Percentiles rank a stretch among this genome's conserved stretches.
phyloP scores from a whole-genome alignment of 2,797 vertebrate species.

The Cyclopterus lumpus region DNA sequence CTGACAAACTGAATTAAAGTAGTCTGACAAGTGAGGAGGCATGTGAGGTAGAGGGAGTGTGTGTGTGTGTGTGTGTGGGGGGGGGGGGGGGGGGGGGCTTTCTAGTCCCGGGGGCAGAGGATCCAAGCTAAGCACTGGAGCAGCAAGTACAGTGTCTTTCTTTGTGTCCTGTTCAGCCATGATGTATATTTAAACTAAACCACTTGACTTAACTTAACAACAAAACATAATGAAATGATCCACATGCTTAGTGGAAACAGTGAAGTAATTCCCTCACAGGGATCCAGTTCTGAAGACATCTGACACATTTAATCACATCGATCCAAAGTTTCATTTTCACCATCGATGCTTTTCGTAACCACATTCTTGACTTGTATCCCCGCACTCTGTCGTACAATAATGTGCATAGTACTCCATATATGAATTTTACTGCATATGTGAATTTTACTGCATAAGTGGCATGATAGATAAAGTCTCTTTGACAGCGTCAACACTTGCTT shows the following conservation, averaged over 20 bases:
- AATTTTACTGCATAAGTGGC: conserved; percentile 1
- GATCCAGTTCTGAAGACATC: neutral
- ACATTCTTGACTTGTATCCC: neutral
- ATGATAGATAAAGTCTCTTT: conserved; percentile 12
- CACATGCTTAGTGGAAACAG: neutral
- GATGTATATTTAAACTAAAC: conserved; percentile 5
- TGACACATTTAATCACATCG: conserved; percentile 8
- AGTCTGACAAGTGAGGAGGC: conserved; percentile 63
- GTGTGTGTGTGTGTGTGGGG: neutral
- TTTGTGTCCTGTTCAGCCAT: conserved; percentile 15
- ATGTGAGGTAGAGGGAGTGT: conserved; percentile 33
- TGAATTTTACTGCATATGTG: too few species aligned
- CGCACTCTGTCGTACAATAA: neutral
- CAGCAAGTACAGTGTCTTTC: conserved; percentile 52
- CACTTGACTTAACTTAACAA: neutral
- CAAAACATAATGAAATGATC: conserved; percentile 7
- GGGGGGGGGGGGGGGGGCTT: neutral
- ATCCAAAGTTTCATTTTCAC: neutral
- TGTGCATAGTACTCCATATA: too few species aligned
- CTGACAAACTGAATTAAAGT: conserved; percentile 70
- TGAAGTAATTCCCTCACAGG: neutral
- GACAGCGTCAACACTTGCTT: neutral
- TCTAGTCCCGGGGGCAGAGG: conserved; percentile 39
- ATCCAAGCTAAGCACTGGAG: conserved; percentile 58
- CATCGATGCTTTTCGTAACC: neutral